Evolutionary conservation across 2,888 invertebrate genomes (phyloP).

Genomic region (Mythimna impura): DNA sequence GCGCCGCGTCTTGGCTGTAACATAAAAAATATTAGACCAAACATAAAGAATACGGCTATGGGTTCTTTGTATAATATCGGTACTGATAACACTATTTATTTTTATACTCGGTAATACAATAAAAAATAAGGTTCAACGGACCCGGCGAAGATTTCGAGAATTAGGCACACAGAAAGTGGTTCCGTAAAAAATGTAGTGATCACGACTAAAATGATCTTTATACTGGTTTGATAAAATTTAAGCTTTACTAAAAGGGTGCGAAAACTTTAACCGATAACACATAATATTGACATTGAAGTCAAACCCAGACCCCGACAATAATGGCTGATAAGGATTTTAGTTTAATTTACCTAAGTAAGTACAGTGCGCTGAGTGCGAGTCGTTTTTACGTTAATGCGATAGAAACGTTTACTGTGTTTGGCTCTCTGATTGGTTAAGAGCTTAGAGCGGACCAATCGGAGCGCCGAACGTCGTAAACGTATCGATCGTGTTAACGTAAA

Average conservation of each 20-base stretch:
- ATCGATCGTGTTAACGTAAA: too few relatives aligned
- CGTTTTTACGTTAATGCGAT: too few relatives aligned
- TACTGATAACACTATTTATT: conserved; percentile 61
- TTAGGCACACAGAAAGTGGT: conserved; percentile 28
- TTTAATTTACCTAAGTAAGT: neutral
- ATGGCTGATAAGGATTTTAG: conserved; percentile 13
- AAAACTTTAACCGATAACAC: conserved; percentile 8
- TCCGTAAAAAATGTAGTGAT: conserved; percentile 6
- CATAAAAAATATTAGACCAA: conserved; percentile 65
- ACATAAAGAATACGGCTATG: conserved; percentile 56
- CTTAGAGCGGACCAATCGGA: neutral
- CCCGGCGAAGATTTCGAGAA: conserved; percentile 29
- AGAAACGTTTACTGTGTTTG: too few relatives aligned
- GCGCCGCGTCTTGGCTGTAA: conserved; percentile 64
- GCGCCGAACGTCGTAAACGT: too few relatives aligned
- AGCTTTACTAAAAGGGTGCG: neutral
- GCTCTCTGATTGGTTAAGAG: too few relatives aligned
- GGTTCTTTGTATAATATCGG: conserved; percentile 57
- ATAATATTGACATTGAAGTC: conserved; percentile 10
- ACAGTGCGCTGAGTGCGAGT: too few relatives aligned
- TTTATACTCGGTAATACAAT: conserved; percentile 44
- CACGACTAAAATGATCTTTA: neutral
- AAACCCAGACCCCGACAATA: neutral
- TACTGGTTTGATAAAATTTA: neutral
- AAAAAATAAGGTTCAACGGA: conserved; percentile 47